Percentiles rank a stretch among this genome's conserved stretches.
Evolutionary conservation across 1,140 invertebrate genomes (phyloP).

Genomic region (Dolichoris vasculosae): DNA sequence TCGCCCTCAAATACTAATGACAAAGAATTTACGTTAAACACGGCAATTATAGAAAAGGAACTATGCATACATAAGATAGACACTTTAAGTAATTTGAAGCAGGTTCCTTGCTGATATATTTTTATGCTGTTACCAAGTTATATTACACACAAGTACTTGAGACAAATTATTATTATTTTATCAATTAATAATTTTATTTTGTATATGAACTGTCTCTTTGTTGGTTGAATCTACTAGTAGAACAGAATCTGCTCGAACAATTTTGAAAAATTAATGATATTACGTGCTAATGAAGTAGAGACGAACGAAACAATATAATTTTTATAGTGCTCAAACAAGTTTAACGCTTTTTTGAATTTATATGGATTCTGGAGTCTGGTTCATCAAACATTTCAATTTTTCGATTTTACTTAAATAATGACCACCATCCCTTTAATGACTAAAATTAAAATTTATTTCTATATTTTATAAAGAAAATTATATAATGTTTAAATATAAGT

Average conservation of each 20-base stretch:
- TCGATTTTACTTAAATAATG: conserved; percentile 32
- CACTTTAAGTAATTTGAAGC: conserved; percentile 16
- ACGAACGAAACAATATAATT: conserved; percentile 42
- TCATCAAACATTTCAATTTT: conserved; percentile 24
- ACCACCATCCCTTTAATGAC: background rate
- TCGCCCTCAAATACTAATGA: conserved; percentile 34
- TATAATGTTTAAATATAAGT: too few relatives aligned
- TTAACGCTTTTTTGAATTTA: conserved; percentile 31
- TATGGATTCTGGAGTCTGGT: conserved; percentile 8
- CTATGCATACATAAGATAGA: conserved; percentile 7
- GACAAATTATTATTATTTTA: conserved; percentile 36
- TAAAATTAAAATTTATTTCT: too few relatives aligned
- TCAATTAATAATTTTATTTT: background rate
- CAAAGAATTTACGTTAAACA: conserved; percentile 29
- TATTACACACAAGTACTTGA: conserved; percentile 50
- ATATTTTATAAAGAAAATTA: too few relatives aligned
- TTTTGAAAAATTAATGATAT: conserved; percentile 48
- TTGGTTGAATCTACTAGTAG: conserved; percentile 18
- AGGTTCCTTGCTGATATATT: background rate
- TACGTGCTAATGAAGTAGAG: conserved; percentile 50
- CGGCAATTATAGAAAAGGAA: conserved; percentile 14
- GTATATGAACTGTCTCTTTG: conserved; percentile 34
- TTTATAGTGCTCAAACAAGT: conserved; percentile 51
- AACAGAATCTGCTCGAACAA: conserved; percentile 23
- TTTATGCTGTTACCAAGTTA: conserved; percentile 42